Evolutionary conservation across 2,888 invertebrate species (phyloP), one percentile per base, ranked within the genome.

Genomic region (Trissonchulus sp.): DNA sequence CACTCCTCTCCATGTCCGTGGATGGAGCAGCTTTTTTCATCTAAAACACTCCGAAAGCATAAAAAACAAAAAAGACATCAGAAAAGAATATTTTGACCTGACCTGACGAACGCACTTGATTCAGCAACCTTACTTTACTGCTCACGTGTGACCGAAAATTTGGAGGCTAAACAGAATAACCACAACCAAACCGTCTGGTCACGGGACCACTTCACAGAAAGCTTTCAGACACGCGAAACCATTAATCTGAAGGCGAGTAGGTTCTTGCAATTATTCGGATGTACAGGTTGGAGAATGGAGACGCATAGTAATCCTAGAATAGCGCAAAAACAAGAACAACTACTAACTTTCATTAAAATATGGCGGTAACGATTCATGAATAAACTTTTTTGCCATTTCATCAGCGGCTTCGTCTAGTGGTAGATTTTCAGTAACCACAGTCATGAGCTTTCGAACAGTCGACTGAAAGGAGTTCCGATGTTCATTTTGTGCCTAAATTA

Each of bases 341-440:
- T n/a, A 31, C 77, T 77, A 80, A 87, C 88, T 83, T 80, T 84
- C 86, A 35, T 88, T 88, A 1, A 93, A 84, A 37, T 90, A 88
- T 0, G 96, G 95, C 0, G 96, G 96, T 74, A 97, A 86, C 2
- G 92, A 91, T 85, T 92, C 92, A 81, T 91, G 90, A 82, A 94
- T 90, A 81, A 90, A 92, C 79, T 89, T 89, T 81, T 91, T 92
- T 1, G 91, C 91, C 87, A 94, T 88, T 85, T 91, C 90, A 86
- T 97, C 97, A 0, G 91, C 92, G 28, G 92, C 92, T 62, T 89
- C 88, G 85, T 96, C 93, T 18, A 86, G 79, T 8, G 90, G 89
- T n/a, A n/a, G n/a, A n/a, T 1, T 90, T 23, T 88, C 82, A 73
- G 89, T 85, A 68, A 92, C 83, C 80, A 88, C 89, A 30, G 86